Percentiles rank a stretch among this genome's conserved stretches.
Conservation (phyloP, 1,140 invertebrate genomes). For the Papilio helenus region DNA sequence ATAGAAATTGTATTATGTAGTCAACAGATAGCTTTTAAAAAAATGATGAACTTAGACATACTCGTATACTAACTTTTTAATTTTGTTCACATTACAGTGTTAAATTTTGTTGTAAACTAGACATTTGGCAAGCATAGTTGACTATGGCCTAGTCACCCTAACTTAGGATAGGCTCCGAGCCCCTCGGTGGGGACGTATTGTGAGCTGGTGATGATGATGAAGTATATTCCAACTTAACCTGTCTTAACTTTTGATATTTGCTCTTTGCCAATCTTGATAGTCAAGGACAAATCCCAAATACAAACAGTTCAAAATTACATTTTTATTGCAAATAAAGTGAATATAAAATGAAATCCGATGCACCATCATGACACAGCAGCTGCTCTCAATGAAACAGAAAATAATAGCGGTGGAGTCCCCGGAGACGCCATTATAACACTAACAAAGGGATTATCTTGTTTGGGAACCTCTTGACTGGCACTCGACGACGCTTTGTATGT, state of each 20-base stretch:
- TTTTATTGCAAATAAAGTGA: slow-evolving; percentile 55
- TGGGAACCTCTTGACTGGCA: slow-evolving; percentile 80
- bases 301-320: slow-evolving; percentile 35
- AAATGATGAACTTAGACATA: slow-evolving; percentile 11
- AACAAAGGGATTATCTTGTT: slow-evolving; percentile 83
- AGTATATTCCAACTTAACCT: too few relatives aligned
- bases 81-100: background rate
- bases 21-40: slow-evolving; percentile 11
- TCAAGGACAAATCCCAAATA: slow-evolving; percentile 37
- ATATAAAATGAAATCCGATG: slow-evolving; percentile 77
- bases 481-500: slow-evolving; percentile 73
- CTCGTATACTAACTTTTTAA: slow-evolving; percentile 33
- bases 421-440: slow-evolving; percentile 79
- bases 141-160: too few relatives aligned
- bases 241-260: background rate
- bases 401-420: slow-evolving; percentile 73
- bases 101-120: too few relatives aligned
- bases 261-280: background rate
- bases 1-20: slow-evolving; percentile 50
- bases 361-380: slow-evolving; percentile 67
- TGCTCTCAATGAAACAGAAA: slow-evolving; percentile 76
- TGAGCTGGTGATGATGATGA: too few relatives aligned
- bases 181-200: too few relatives aligned
- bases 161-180: too few relatives aligned
- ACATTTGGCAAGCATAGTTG: too few relatives aligned